Percentiles rank a stretch among this genome's conserved stretches.
Conservation (phyloP, 2,797 vertebrate genomes). For the Xyrichtys novacula region DNA sequence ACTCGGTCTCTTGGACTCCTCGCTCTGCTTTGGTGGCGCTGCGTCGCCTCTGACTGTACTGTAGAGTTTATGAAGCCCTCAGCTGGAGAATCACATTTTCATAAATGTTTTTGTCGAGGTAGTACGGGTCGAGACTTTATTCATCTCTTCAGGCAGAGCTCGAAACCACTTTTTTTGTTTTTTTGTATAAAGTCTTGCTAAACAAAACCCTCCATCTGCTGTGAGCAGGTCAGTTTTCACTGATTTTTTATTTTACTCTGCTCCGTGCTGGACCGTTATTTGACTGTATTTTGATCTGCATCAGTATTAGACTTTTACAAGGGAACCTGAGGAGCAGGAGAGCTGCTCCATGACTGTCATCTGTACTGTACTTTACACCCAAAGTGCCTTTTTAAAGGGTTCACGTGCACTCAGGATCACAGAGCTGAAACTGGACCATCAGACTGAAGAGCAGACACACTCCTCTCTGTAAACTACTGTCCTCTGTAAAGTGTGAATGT, state of each 20-base stretch:
- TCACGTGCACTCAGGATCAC: background rate
- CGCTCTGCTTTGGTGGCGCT: background rate
- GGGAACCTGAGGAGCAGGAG: constrained; percentile 6
- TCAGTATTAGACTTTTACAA: constrained; percentile 14
- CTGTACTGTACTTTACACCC: constrained; percentile 1
- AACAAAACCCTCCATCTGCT: background rate
- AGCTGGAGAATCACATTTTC: background rate
- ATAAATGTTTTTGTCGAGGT: background rate
- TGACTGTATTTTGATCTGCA: background rate
- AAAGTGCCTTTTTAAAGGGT: constrained; percentile 20
- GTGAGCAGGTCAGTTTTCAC: background rate
- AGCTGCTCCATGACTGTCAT: background rate
- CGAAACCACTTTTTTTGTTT: constrained; percentile 4
- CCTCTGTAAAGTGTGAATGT: constrained; percentile 36
- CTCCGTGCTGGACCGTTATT: background rate
- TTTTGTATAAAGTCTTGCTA: background rate
- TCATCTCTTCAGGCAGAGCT: background rate
- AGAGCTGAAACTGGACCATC: background rate
- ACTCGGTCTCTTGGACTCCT: constrained; percentile 4
- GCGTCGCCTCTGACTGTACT: background rate
- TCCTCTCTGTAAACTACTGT: constrained; percentile 29
- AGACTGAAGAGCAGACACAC: background rate
- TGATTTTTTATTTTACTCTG: background rate
- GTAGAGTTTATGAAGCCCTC: constrained; percentile 40
- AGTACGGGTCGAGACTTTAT: constrained; percentile 12